phyloP scores from a whole-genome alignment of 2,113 vertebrate genomes.

The Phaetusa simplex region DNA sequence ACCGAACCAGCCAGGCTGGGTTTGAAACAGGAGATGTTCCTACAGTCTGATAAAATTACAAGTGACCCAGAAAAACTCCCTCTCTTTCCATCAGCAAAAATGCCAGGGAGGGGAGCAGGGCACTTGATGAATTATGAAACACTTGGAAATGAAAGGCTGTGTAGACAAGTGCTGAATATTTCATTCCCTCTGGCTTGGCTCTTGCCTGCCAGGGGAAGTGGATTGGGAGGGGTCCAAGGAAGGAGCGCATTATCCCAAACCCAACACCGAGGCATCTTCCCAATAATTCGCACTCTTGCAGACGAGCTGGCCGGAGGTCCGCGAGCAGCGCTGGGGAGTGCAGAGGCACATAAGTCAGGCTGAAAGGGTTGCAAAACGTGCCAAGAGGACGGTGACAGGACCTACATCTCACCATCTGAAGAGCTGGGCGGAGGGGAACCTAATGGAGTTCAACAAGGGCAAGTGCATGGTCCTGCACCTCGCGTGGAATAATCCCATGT shows the following conservation, averaged over 20 bases:
- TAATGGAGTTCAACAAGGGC: background rate
- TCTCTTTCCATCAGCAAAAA: conserved; percentile 10
- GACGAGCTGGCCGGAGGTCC: background rate
- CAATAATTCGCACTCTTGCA: background rate
- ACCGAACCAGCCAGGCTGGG: background rate
- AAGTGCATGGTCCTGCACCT: background rate
- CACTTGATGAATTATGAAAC: conserved; percentile 39
- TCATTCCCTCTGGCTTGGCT: background rate
- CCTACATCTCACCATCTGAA: background rate
- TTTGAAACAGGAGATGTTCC: background rate
- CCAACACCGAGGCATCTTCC: background rate
- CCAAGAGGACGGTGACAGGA: background rate
- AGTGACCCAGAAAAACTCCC: conserved; percentile 44
- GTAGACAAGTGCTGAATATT: conserved; percentile 16
- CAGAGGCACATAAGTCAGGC: background rate
- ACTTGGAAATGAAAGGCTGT: background rate
- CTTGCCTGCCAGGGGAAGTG: background rate
- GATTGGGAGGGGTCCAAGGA: background rate
- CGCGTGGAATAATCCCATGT: background rate
- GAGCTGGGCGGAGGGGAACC: background rate
- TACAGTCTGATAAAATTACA: background rate
- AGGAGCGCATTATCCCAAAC: background rate
- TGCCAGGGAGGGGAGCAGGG: background rate
- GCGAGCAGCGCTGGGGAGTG: background rate
- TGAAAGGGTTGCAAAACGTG: background rate